Base-by-base conservation (phyloP, 2,797 vertebrate genomes). In the Diglossa cyanea region DNA sequence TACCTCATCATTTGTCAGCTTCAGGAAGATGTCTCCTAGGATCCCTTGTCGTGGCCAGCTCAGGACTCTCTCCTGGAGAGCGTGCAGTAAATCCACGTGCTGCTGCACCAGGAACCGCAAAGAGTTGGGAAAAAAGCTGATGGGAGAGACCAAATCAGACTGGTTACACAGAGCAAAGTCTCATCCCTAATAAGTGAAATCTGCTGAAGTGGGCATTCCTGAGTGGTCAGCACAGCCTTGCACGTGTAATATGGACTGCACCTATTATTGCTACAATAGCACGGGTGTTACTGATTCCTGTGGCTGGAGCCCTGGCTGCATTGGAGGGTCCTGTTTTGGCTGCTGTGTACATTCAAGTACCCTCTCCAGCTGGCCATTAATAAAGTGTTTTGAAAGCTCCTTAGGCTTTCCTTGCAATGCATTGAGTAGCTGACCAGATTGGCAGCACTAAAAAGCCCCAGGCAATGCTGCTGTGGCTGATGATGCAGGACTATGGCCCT, bases 21-120 rank as follows among this genome's bases (percentile, higher is more conserved):
- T 99, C 95, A 99, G 98, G 95, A 99, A 99, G 94, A 99, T 98
- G 94, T 99, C 99, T 96, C 99, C 99, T 96, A 99, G 98, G 95
- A 99, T 99, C 96, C 99, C 98, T 98, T 99, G 99, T 97, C 99
- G 98, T 93, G 99, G 99, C 98, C 98, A 98, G 96, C 98, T 99
- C 51, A 99, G 97, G 84, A 99, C 98, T 54, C 99, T 98, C 55
- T 99, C 99, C 96, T 99, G 99, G 20, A 99, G 98, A 28, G 98
- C 98, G 1, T 99, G 99, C 63, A 99, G 98, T 66, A 99, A 98
- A 95, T 99, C 99, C 16, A 99, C 97, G 8, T 99, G 99, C 97
- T 99, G 99, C 98, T 99, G 99, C 95, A 99, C 99, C 93, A 99
- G 98, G 96, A 99, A 99, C 70, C 99, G 97, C 95, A 99, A 95